A percentile compares a stretch with the other conserved stretches of the same genome.
phyloP scores from a whole-genome alignment of 2,888 invertebrate species.

The Pegoplata infirma region DNA sequence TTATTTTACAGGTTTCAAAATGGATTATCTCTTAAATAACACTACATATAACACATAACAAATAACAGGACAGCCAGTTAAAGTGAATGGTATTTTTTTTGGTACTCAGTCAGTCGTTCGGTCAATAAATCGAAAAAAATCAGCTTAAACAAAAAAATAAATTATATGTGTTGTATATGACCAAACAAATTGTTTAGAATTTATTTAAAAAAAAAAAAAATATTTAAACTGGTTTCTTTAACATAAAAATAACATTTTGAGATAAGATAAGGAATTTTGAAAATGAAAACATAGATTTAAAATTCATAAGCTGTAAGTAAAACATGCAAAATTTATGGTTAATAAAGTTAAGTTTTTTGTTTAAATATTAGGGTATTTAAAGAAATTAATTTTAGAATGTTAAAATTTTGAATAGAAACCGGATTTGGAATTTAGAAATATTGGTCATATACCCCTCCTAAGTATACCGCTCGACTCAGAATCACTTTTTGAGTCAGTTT shows the following conservation, averaged over 20 bases:
- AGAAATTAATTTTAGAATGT: no score
- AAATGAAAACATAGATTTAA: background rate
- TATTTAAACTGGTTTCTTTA: background rate
- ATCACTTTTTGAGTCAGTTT: no score
- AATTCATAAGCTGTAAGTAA: background rate
- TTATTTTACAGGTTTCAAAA: conserved; percentile 55
- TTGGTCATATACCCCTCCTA: no score
- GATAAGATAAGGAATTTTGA: background rate
- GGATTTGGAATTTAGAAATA: no score
- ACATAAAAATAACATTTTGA: background rate
- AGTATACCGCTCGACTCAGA: no score
- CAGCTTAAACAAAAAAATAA: conserved; percentile 36
- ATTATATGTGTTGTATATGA: conserved; percentile 26
- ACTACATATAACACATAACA: conserved; percentile 5
- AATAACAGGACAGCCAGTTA: conserved; percentile 11
- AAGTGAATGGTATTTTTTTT: conserved; percentile 51
- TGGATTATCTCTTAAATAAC: conserved; percentile 50
- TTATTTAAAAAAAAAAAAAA: background rate
- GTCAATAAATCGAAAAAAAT: conserved; percentile 18
- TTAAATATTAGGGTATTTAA: background rate
- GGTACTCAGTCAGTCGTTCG: no score
- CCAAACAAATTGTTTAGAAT: conserved; percentile 28
- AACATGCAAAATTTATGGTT: background rate
- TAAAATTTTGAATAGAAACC: no score
- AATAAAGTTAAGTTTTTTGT: no score